Percentiles rank a stretch among this genome's conserved stretches.
Conservation (phyloP, 1,140 invertebrate species). For the Thrips palmi region DNA sequence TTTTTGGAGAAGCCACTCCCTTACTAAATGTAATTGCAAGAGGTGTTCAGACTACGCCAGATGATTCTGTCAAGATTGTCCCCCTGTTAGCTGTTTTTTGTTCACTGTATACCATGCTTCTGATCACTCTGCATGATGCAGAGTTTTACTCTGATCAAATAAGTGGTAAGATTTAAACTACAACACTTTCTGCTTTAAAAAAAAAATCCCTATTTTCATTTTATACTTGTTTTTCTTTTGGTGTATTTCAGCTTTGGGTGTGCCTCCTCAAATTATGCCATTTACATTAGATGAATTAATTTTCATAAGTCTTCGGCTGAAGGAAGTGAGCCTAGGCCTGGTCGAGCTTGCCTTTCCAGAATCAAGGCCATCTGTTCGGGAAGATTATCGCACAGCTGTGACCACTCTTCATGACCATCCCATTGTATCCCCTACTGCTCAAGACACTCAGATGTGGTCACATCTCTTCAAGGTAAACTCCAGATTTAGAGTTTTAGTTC, state of each 20-base stretch:
- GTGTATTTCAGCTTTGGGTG: constrained; percentile 2
- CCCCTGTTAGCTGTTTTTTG: constrained; percentile 70
- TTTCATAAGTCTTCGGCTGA: constrained; percentile 44
- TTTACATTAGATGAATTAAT: constrained; percentile 42
- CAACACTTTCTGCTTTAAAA: too few species aligned
- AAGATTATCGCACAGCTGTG: constrained; percentile 17
- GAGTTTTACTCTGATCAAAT: constrained; percentile 42
- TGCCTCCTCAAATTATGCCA: constrained; percentile 29
- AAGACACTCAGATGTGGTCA: constrained; percentile 32
- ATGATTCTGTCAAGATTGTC: constrained; percentile 53
- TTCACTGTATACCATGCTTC: constrained; percentile 59
- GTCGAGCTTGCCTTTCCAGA: constrained; percentile 84
- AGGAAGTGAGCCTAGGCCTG: constrained; percentile 70
- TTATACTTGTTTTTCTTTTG: constrained; percentile 2
- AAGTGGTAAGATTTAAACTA: constrained; percentile 8
- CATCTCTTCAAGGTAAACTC: constrained; percentile 38
- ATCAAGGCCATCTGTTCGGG: constrained; percentile 34
- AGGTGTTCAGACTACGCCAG: constrained; percentile 38
- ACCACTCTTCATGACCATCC: too few species aligned
- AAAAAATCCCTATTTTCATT: background rate
- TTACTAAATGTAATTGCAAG: constrained; percentile 50
- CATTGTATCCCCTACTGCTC: constrained; percentile 13
- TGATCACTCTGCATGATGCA: constrained; percentile 72
- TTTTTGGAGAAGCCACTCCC: constrained; percentile 41
- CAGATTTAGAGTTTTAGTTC: background rate